Conservation (phyloP, 2,797 vertebrate genomes). For the Galagoides demidoff region DNA sequence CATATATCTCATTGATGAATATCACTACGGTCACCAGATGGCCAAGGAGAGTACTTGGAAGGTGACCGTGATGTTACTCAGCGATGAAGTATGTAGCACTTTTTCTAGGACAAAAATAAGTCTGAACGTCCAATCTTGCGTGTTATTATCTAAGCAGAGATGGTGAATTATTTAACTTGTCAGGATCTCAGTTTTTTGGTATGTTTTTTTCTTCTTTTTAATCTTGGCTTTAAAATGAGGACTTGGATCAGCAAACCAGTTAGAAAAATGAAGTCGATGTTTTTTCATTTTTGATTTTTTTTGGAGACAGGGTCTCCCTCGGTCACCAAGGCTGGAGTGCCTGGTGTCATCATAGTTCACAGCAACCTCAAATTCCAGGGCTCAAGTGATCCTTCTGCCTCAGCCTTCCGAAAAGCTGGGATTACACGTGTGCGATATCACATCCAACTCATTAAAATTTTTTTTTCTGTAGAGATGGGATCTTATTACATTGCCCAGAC, state of each 20-base stretch:
- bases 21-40: no score
- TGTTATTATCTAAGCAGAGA: constrained; percentile 22
- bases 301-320: neutral
- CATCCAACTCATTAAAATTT: neutral
- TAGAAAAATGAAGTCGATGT: constrained; percentile 39
- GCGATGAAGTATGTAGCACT: no score
- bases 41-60: no score
- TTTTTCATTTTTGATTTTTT: neutral
- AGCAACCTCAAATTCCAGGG: neutral
- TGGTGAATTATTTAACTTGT: constrained; percentile 37
- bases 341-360: neutral
- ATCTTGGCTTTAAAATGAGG: constrained; percentile 53
- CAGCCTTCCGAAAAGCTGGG: neutral
- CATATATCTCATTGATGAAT: no score
- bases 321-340: neutral
- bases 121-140: neutral
- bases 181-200: neutral
- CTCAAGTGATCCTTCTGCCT: neutral
- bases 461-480: neutral
- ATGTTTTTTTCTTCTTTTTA: neutral
- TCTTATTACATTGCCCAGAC: neutral
- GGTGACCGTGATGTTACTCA: no score
- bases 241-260: neutral
- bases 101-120: no score
- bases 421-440: neutral